These are phyloP conservation scores for Gambelia wislizenii DNA, from an alignment of 2,797 vertebrate species.

Conservation along the genomic window DNA sequence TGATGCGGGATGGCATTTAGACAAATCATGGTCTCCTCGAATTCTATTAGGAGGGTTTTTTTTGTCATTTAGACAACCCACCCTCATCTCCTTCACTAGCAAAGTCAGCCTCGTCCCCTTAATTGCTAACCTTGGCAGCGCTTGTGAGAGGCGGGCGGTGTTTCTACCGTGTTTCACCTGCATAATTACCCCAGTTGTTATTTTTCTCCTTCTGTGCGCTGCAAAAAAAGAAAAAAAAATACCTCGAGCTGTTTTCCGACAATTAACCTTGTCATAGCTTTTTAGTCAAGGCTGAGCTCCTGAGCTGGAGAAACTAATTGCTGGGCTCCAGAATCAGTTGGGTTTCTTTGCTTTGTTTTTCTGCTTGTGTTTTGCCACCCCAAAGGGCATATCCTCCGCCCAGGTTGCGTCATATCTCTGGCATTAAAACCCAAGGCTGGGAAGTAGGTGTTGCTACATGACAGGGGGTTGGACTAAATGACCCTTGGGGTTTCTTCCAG, in stretches of 20 bases:
- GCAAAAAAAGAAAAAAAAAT: neutral
- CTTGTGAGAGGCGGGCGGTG: neutral
- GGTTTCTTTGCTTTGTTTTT: neutral
- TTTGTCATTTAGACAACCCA: too few relatives aligned
- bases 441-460: too few relatives aligned
- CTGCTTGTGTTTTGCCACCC: neutral
- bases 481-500: too few relatives aligned
- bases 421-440: too few relatives aligned
- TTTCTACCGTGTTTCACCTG: neutral
- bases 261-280: conserved; percentile 32
- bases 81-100: neutral
- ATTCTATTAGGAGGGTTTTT: too few relatives aligned
- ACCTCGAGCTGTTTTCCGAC: conserved; percentile 13
- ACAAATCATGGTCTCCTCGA: too few relatives aligned
- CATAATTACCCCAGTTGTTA: conserved; percentile 3
- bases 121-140: neutral
- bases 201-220: neutral
- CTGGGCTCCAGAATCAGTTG: neutral
- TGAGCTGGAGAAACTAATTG: neutral
- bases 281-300: neutral
- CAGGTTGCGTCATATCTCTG: too few relatives aligned
- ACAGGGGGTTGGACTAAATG: too few relatives aligned
- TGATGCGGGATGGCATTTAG: too few relatives aligned
- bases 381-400: neutral
- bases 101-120: rapidly evolving